Base-by-base conservation (phyloP, 1,140 invertebrate species). In the Papilio dardanus region DNA sequence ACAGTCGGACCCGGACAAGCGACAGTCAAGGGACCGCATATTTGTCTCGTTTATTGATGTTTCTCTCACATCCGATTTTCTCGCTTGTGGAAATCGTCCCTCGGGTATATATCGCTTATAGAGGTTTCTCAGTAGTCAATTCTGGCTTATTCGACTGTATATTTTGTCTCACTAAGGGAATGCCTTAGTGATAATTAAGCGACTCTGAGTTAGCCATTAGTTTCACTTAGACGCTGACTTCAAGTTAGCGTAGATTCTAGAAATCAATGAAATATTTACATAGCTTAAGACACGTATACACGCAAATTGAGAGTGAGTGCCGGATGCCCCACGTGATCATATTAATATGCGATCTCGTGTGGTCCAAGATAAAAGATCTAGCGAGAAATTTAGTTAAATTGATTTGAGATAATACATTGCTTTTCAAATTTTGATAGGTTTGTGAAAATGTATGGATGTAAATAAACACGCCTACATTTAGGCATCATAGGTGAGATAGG, bases 231-330 rank as follows among this genome's bases (percentile, higher is more conserved):
- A 16, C 16, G 42, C 24, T 62, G 10, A 58, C 2, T 12, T 58
- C 2, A 58, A 28, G 12, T 30, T 62, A 3, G 24, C 24, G 50
- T 66, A 65, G 35, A 46, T 42, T 74, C 40, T 30, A 19, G 24
- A 42, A 76, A 78, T 75, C 30, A 71, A 74, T 76, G 75, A 78
- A 80, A 78, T 73, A 80, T 80, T 69, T 74, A 80, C 74, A 62
- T 58, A 19, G 77, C 24, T 73, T 73, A 73, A 73, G 24, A 71
- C 50, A 37, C 66, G 69, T 73, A 50, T 54, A 54, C 73, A 71
- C 50, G 68, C 73, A 79, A 79, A 81, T 81, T 81, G 76, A 77
- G 80, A 81, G 71, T 77, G 77, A 81, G 80, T 81, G 77, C 24
- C 58, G 71, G 19, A 58, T 69, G 75, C 33, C 28, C 62, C 71